Evolutionary conservation across 1,140 invertebrate genomes (phyloP).

Genomic region (Papilio helenus): DNA sequence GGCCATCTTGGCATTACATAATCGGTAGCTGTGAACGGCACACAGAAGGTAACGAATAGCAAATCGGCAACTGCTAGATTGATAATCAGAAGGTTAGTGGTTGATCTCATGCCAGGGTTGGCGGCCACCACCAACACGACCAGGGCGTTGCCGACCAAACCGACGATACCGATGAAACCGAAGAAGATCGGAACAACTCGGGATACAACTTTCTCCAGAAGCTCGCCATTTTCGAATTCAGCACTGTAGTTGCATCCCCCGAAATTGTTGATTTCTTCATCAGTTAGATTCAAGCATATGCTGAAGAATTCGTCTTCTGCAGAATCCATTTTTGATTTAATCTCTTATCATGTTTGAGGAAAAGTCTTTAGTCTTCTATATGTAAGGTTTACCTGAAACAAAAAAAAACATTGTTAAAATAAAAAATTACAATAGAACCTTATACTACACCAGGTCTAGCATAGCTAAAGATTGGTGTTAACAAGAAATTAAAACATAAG

Average conservation of each 20-base stretch:
- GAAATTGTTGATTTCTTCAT: slow-evolving; percentile 62
- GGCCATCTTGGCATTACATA: slow-evolving; percentile 95
- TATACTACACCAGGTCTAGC: too few species aligned
- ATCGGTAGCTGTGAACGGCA: slow-evolving; percentile 95
- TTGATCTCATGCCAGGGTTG: slow-evolving; percentile 96
- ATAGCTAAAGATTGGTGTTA: too few species aligned
- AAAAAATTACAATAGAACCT: neutral
- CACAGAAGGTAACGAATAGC: slow-evolving; percentile 97
- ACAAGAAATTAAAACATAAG: neutral
- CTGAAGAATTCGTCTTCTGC: slow-evolving; percentile 76
- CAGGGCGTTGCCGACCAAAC: slow-evolving; percentile 93
- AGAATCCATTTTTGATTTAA: slow-evolving; percentile 63
- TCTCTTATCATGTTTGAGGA: slow-evolving; percentile 33
- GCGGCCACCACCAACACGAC: slow-evolving; percentile 93
- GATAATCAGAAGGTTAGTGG: slow-evolving; percentile 96
- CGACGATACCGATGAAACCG: slow-evolving; percentile 93
- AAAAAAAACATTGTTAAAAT: slow-evolving; percentile 35
- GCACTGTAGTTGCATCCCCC: slow-evolving; percentile 69
- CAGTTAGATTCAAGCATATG: slow-evolving; percentile 75
- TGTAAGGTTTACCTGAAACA: slow-evolving; percentile 59
- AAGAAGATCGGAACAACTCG: slow-evolving; percentile 94
- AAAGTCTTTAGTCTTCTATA: slow-evolving; percentile 34
- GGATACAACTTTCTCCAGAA: slow-evolving; percentile 85
- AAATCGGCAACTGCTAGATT: slow-evolving; percentile 95
- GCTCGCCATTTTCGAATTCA: slow-evolving; percentile 76